Conservation (phyloP, 2,888 invertebrate genomes). For the Dysmachus trigonus region DNA sequence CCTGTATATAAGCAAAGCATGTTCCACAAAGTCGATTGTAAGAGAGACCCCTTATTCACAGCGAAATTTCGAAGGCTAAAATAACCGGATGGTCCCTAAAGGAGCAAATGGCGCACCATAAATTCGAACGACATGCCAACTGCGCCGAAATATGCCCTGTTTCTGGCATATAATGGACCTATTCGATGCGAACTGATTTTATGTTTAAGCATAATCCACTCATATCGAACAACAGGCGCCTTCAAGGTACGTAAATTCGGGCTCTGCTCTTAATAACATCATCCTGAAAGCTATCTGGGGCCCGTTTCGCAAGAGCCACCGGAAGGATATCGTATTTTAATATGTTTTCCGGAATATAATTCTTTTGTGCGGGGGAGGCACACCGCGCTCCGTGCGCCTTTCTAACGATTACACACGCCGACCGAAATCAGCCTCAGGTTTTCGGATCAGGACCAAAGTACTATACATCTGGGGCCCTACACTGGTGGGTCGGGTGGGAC, state of each 20-base stretch:
- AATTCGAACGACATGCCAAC: background rate
- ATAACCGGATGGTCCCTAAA: background rate
- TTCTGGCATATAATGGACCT: background rate
- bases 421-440: background rate
- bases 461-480: background rate
- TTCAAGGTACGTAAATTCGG: slow-evolving; percentile 21
- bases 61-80: background rate
- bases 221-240: slow-evolving; percentile 19
- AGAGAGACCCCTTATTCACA: background rate
- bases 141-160: background rate
- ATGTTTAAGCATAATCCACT: background rate
- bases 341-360: background rate
- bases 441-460: background rate
- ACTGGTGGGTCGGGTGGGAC: background rate
- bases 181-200: background rate
- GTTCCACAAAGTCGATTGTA: background rate
- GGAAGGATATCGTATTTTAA: background rate
- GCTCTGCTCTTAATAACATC: slow-evolving; percentile 1
- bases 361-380: background rate
- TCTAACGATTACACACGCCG: slow-evolving; percentile 13
- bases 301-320: background rate
- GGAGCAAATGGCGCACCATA: background rate
- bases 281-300: background rate
- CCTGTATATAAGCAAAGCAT: background rate
- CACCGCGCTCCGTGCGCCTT: background rate